Conservation (phyloP, 2,888 invertebrate genomes). For the Rhopalosiphum nymphaeae region DNA sequence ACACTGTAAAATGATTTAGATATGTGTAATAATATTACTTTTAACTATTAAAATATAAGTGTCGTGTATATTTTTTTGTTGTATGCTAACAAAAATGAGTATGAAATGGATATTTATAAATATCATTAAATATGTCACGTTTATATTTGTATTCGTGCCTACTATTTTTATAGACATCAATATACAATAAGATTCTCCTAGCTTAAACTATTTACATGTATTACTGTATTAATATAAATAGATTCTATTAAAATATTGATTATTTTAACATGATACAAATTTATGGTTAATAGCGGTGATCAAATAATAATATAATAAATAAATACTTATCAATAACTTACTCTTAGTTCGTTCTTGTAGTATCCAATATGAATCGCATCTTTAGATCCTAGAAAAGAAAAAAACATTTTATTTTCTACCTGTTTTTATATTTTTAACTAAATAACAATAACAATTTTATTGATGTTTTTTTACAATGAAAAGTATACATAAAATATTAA, state of each 20-base stretch:
- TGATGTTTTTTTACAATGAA: not conserved
- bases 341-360: slow-evolving; percentile 16
- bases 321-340: not conserved
- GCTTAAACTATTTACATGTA: not conserved
- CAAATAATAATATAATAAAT: not conserved
- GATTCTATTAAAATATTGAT: not conserved
- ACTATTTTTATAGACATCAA: not conserved
- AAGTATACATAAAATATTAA: not conserved
- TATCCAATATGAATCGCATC: not conserved
- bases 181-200: not conserved
- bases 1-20: not conserved
- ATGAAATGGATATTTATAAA: not conserved
- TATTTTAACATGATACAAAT: not conserved
- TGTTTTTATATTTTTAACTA: not conserved
- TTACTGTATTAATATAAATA: not conserved
- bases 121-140: not conserved
- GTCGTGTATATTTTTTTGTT: not conserved
- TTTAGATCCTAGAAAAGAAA: not conserved
- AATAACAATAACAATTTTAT: not conserved
- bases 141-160: not conserved
- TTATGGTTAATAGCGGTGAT: not conserved
- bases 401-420: not conserved
- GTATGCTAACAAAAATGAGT: not conserved
- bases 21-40: not conserved
- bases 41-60: not conserved